Evolutionary conservation across 2,888 invertebrate genomes (phyloP).

Genomic region (Teinopalpus imperialis): DNA sequence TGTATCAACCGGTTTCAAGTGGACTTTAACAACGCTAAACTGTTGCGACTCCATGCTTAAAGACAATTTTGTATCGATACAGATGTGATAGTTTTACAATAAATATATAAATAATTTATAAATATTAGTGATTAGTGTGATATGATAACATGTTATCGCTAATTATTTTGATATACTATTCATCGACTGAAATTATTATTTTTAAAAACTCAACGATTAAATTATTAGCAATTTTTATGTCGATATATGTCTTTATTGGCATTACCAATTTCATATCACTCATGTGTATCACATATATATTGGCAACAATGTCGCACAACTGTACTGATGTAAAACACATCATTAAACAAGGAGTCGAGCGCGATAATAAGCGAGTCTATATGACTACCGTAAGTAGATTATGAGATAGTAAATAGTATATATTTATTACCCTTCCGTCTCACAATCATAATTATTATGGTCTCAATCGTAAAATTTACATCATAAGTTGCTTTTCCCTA

Average conservation of each 20-base stretch:
- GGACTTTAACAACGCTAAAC: slow-evolving; percentile 21
- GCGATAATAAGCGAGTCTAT: slow-evolving; percentile 6
- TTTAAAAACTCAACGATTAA: too few species aligned
- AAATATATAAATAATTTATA: too few species aligned
- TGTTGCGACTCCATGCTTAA: slow-evolving; percentile 5
- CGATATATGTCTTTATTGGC: too few species aligned
- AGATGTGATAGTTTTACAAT: neutral
- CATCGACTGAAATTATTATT: too few species aligned
- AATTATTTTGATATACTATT: too few species aligned
- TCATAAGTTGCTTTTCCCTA: slow-evolving; percentile 78
- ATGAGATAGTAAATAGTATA: slow-evolving; percentile 21
- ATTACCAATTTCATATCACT: too few species aligned
- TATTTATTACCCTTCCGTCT: slow-evolving; percentile 67
- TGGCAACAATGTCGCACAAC: too few species aligned
- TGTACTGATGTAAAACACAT: neutral
- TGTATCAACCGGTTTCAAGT: slow-evolving; percentile 22
- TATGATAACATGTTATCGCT: too few species aligned
- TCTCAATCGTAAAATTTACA: slow-evolving; percentile 69
- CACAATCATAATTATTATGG: slow-evolving; percentile 76
- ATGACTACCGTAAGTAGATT: slow-evolving; percentile 18
- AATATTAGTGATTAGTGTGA: too few species aligned
- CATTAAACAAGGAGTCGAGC: slow-evolving; percentile 1
- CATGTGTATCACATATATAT: too few species aligned
- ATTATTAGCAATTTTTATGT: too few species aligned
- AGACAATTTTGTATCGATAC: slow-evolving; percentile 35